Percentiles rank a stretch among this genome's conserved stretches.
These are phyloP conservation scores for Epistrophe eligans DNA, from an alignment of 2,888 invertebrate species.

Conservation along the genomic window DNA sequence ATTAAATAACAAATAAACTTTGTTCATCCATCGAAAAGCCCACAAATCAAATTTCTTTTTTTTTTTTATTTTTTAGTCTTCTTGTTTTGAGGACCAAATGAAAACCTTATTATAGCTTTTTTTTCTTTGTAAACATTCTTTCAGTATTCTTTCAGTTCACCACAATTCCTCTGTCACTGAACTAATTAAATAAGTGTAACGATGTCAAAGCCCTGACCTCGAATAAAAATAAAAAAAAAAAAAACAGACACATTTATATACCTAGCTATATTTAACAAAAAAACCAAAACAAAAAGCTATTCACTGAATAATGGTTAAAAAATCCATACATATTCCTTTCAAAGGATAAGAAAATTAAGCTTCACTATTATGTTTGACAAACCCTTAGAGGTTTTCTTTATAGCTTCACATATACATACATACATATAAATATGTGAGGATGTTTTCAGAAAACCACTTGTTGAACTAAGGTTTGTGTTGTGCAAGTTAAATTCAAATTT, in stretches of 20 bases:
- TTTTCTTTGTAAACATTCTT: not conserved
- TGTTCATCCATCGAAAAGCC: too few species aligned
- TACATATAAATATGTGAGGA: not conserved
- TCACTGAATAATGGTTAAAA: not conserved
- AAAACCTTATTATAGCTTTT: not conserved
- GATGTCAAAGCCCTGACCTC: conserved; percentile 16
- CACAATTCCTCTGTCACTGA: not conserved
- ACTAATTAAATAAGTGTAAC: conserved; percentile 6
- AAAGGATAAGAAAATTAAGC: not conserved
- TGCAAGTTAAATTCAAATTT: conserved; percentile 8
- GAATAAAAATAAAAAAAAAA: conserved; percentile 8
- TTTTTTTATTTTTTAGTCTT: not conserved
- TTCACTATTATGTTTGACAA: too few species aligned
- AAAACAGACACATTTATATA: not conserved
- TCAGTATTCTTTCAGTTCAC: not conserved
- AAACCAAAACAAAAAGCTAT: not conserved
- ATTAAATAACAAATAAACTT: too few species aligned
- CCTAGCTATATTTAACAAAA: too few species aligned
- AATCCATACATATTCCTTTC: not conserved
- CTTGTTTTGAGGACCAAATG: not conserved
- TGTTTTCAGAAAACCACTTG: conserved; percentile 13
- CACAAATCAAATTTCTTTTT: too few species aligned
- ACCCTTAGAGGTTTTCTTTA: not conserved
- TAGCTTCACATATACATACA: not conserved
- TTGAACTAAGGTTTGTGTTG: conserved; percentile 1